Base-by-base conservation (phyloP, 1,140 invertebrate species). In the Lordiphosa clarofinis region DNA sequence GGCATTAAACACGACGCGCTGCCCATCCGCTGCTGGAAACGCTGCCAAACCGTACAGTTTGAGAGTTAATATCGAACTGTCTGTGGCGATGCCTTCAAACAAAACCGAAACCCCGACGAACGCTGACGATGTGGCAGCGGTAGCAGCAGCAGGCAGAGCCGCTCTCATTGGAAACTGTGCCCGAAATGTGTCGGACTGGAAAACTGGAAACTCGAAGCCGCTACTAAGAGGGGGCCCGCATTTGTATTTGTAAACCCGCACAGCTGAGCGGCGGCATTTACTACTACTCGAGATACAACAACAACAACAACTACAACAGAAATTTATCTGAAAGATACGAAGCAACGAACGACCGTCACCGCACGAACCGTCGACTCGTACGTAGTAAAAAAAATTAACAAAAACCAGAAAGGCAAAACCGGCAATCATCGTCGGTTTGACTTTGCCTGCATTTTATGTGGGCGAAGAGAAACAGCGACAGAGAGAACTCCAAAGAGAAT, bases 41-140 rank as follows among this genome's bases (percentile, higher is more conserved):
- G 59, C 74, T 73, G 59, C 56, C 75, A 79, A 81, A 81, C 76
- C 76, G 76, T 75, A 81, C 71, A 82, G 75, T 82, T 82, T 82
- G 76, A 82, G 64, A 82, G 76, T 82, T 68, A 69, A 68, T 61
- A 68, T 82, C 72, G 72, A 68, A 78, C 70, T 79, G 74, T 61
- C 50, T 63, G 56, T 57, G 68, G 63, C 54, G 63, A 48, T 61
- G 21, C 57, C 58, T 57, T 67, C 53, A 48, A 59, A 60, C 62
- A 42, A 39, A 24, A 35, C 42, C 54, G 54, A 48, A 21, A 19
- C 28, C 28, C 9, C 21, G 21, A 40, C 40, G 43, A 15, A 7
- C 39, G n/a, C 56, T 36, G 37, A 53, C 49, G n/a, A 28, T 38
- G 28, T 36, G 15, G 49, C 37, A 24, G 38, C 42, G 11, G 47